Percentiles rank a stretch among this genome's conserved stretches.
Conservation (phyloP, 2,888 invertebrate genomes). For the Andrena marginata region DNA sequence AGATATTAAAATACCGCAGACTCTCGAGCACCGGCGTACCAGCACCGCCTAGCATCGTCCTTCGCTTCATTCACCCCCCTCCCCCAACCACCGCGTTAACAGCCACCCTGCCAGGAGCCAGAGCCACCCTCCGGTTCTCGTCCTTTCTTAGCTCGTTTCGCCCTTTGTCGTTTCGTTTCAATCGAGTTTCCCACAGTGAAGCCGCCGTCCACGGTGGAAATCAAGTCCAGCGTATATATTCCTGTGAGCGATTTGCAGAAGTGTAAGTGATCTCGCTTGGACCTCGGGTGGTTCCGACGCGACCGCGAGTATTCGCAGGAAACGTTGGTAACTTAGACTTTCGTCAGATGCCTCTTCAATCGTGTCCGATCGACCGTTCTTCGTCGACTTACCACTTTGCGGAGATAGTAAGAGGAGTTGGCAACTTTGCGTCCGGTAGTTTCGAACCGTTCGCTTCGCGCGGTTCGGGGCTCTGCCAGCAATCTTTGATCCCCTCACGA, state of each 20-base stretch:
- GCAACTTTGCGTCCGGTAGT: no score
- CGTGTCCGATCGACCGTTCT: no score
- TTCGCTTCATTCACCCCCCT: slow-evolving; percentile 45
- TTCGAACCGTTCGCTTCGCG: no score
- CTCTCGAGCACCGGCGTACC: slow-evolving; percentile 76
- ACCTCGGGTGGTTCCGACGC: no score
- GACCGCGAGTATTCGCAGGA: no score
- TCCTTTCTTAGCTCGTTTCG: slow-evolving; percentile 42
- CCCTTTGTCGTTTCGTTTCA: slow-evolving; percentile 19
- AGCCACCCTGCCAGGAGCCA: slow-evolving; percentile 1
- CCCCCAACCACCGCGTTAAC: slow-evolving; percentile 27
- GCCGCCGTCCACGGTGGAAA: neutral
- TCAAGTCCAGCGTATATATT: neutral
- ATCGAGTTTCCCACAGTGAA: slow-evolving; percentile 43
- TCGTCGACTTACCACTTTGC: no score
- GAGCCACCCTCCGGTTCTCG: slow-evolving; percentile 2
- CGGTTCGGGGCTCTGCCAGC: no score
- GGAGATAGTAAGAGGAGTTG: no score
- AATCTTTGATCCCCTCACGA: neutral
- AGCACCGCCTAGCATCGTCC: slow-evolving; percentile 52
- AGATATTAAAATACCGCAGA: slow-evolving; percentile 85
- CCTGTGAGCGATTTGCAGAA: neutral
- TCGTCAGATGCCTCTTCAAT: no score
- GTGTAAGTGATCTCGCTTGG: neutral
- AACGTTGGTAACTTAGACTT: no score